Base-by-base conservation (phyloP, 2,888 invertebrate genomes). In the Lithophane leautieri region DNA sequence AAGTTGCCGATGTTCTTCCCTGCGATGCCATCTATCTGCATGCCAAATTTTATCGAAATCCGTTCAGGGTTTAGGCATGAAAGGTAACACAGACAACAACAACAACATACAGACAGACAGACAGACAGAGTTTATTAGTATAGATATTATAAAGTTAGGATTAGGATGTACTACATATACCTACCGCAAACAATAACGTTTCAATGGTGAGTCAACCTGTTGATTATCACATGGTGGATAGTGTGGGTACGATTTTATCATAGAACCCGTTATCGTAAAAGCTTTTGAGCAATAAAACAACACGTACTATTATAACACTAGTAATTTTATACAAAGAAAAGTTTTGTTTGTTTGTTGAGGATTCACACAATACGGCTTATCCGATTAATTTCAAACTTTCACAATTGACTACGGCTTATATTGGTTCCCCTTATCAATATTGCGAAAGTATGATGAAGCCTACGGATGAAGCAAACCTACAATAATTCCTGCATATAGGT, bases 331-430 rank as follows among this genome's bases (percentile, higher is more conserved):
- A 56, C 74, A 67, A 74, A 67, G 75, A 25, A 84, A 81, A 81
- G 54, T 75, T 81, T 84, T 75, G 58, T 70, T 81, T 81, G 66
- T 81, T 84, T 73, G 73, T 73, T 40, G 34, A 66, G 69, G 62
- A 75, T 74, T 84, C 42, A 69, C 54, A 63, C 42, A 84, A 74
- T 70, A 66, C 19, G 42, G 70, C 81, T 62, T 81, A 68, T 60
- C 62, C 50, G 81, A 81, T 84, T 75, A 75, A 70, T 75, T 81
- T 62, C 34, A 67, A 84, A 75, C 76, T 84, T 84, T 74, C 66
- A 74, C 70, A 74, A 81, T 81, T 66, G 42, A 67, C 12, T 69
- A 34, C 56, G 70, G 70, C 25, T 67, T 60, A 67, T 42, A 72
- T 42, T 83, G 22, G 19, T 19, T 50, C 16, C 52, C 61, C 28